Evolutionary conservation across 2,888 invertebrate species (phyloP).

Genomic region (Diadromus collaris): DNA sequence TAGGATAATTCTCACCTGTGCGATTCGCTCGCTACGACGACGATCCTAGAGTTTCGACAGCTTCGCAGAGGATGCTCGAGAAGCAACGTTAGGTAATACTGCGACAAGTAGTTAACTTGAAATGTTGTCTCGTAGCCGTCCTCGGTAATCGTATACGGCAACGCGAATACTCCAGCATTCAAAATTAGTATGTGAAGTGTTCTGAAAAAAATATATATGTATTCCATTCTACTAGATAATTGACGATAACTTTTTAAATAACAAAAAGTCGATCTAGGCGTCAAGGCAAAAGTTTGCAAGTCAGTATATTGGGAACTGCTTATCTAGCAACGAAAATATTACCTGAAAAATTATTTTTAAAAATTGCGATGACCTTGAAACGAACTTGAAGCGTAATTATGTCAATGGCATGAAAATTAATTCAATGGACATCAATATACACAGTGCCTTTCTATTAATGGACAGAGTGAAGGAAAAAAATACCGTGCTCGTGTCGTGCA

Average conservation of each 20-base stretch:
- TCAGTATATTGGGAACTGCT: background rate
- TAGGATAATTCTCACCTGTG: constrained; percentile 84
- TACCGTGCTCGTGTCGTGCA: background rate
- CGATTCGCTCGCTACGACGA: constrained; percentile 94
- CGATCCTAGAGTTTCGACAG: constrained; percentile 86
- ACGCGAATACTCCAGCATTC: constrained; percentile 91
- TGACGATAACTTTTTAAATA: constrained; percentile 19
- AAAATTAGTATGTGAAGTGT: constrained; percentile 88
- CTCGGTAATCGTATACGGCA: constrained; percentile 86
- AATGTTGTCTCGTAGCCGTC: constrained; percentile 90
- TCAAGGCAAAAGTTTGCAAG: background rate
- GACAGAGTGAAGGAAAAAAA: background rate
- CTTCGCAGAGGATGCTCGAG: constrained; percentile 86
- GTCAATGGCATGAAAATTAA: background rate
- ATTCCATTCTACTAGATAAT: constrained; percentile 21
- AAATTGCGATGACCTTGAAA: background rate
- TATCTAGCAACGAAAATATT: background rate
- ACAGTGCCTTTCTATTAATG: background rate
- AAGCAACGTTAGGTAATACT: constrained; percentile 89
- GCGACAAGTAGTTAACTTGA: constrained; percentile 94
- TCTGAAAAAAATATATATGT: constrained; percentile 79
- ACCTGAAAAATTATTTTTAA: too few relatives aligned
- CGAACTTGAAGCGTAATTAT: too few relatives aligned
- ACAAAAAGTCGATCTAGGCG: background rate
- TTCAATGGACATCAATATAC: too few relatives aligned